Evolutionary conservation across 1,140 invertebrate genomes (phyloP), one percentile per base, ranked within the genome.

Genomic region (Drosophila arizonae): DNA sequence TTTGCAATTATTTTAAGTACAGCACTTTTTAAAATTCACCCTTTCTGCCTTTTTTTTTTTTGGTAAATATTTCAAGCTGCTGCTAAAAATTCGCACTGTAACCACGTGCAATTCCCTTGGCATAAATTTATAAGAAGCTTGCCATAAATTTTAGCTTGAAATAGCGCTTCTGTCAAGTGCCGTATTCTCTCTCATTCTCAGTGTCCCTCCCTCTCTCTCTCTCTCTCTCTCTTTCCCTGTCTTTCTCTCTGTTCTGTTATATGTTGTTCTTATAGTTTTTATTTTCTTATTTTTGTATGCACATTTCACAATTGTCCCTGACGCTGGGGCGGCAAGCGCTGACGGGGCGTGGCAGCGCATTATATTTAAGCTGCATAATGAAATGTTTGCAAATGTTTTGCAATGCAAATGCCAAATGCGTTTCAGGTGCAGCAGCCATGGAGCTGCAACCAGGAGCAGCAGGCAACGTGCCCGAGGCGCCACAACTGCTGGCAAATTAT

Each of bases 311-410:
- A 61, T 39, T 46, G 58, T 64, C 52, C 8, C 43, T 64, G 63
- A 24, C 51, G 52, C 57, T 77, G 75, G 75, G 60, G 60, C 54
- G 57, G 74, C 15, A n/a, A 9, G 11, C 28, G 43, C 28, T 36
- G 30, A 43, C 46, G 43, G 17, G 57, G 56, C 70, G 48, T 72
- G 55, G n/a, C 67, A n/a, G 45, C 36, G 24, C 80, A 79, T 72
- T 81, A 70, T 50, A 68, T 81, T 63, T 77, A 76, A 81, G 79
- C 76, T 81, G 79, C 66, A 87, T 82, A 86, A 86, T 87, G 78
- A 81, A 86, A 86, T 87, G 76, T 86, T 86, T 87, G 82, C 82
- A 72, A 86, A 81, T 87, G 79, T 79, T 87, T 86, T 71, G 82
- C 81, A 86, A 73, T 86, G 79, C 81, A 87, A 86, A 86, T 81